Evolutionary conservation across 2,113 vertebrate genomes (phyloP).

Genomic region (Excalfactoria chinensis): DNA sequence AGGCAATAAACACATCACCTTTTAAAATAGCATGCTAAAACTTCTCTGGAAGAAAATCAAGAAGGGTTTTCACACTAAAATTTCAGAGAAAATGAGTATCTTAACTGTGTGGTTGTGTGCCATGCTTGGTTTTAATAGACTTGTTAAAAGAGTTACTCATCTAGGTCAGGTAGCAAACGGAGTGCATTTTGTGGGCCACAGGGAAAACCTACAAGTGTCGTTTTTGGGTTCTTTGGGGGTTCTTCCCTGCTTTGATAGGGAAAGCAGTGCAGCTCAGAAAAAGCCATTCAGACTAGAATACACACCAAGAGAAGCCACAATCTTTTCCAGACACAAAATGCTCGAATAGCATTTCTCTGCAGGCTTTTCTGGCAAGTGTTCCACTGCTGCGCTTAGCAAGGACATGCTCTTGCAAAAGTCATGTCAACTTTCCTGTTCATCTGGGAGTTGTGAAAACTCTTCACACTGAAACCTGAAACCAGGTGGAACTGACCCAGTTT

Average conservation of each 20-base stretch:
- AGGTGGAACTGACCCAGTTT: conserved; percentile 46
- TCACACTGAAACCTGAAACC: background rate
- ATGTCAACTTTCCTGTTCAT: conserved; percentile 44
- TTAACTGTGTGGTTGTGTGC: background rate
- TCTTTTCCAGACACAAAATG: rapidly evolving
- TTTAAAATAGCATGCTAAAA: background rate
- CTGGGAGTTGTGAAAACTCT: conserved; percentile 53
- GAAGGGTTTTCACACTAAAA: background rate
- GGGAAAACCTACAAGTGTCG: background rate
- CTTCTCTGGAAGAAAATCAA: background rate
- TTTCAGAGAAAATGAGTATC: background rate
- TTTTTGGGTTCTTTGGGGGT: background rate
- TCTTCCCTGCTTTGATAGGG: background rate
- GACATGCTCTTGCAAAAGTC: conserved; percentile 7
- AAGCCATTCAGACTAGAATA: background rate
- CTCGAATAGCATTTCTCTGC: background rate
- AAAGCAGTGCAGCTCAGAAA: background rate
- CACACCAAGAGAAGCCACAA: rapidly evolving
- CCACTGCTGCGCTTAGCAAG: background rate
- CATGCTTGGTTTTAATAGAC: background rate
- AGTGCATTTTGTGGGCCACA: background rate
- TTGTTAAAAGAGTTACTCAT: background rate
- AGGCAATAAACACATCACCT: background rate
- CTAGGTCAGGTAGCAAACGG: background rate
- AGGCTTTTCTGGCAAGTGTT: background rate